A percentile compares a stretch with the other conserved stretches of the same genome.
Evolutionary conservation across 2,888 invertebrate genomes (phyloP).

Genomic region (Protodeltote pygarga): DNA sequence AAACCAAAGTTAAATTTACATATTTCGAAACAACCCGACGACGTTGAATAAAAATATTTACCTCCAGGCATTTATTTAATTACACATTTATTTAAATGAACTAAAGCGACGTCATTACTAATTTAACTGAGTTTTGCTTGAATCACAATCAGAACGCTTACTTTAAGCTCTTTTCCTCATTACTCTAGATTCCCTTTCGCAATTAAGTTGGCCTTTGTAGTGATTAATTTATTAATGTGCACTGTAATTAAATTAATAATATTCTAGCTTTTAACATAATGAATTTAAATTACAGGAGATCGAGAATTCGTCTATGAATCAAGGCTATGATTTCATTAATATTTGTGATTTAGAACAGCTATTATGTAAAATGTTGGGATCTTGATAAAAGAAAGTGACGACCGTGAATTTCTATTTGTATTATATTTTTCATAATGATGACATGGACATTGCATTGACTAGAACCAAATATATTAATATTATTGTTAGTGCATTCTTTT

Average conservation of each 20-base stretch:
- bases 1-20: neutral
- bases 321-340: neutral
- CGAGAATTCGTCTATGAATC: conserved; percentile 1
- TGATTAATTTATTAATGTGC: conserved; percentile 10
- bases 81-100: conserved; percentile 32
- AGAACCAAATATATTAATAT: no score
- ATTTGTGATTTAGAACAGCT: neutral
- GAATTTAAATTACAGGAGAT: neutral
- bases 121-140: conserved; percentile 31
- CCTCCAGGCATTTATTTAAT: conserved; percentile 36
- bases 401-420: neutral
- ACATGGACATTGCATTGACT: neutral
- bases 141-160: conserved; percentile 26
- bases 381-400: neutral
- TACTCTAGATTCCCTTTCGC: conserved; percentile 10
- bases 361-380: neutral
- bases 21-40: neutral
- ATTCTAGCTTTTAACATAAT: neutral
- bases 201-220: conserved; percentile 16
- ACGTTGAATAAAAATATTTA: conserved; percentile 13
- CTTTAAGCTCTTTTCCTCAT: conserved; percentile 24
- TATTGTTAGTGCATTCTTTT: no score
- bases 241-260: conserved; percentile 1
- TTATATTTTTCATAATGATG: neutral
- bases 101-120: conserved; percentile 26